Conservation (phyloP, 2,113 vertebrate species). For the Cisticola juncidis region DNA sequence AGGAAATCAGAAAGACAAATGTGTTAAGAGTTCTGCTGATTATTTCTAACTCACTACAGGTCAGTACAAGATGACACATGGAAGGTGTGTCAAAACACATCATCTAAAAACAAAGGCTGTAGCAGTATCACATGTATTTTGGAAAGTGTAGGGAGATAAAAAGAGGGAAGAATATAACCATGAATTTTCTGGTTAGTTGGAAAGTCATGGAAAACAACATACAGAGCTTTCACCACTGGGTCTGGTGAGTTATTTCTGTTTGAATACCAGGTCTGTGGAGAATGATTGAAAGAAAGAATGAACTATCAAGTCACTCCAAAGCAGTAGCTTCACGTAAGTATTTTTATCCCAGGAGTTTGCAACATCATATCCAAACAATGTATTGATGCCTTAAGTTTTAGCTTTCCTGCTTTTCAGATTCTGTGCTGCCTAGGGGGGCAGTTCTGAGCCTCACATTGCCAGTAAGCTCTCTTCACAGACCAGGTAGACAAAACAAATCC, state of each 20-base stretch:
- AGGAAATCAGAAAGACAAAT: background rate
- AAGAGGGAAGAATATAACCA: background rate
- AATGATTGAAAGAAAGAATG: background rate
- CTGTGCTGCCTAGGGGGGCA: background rate
- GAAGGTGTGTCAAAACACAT: background rate
- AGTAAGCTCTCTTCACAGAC: background rate
- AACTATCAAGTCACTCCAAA: background rate
- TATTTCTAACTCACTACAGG: background rate
- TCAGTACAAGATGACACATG: rapidly evolving
- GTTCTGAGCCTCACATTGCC: background rate
- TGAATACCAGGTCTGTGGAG: background rate
- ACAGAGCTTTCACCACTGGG: background rate
- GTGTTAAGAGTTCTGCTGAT: background rate
- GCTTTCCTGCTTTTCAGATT: background rate
- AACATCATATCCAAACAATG: background rate
- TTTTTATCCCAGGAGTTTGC: background rate
- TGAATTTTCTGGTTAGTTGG: background rate
- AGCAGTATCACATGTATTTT: background rate
- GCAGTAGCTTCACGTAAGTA: background rate
- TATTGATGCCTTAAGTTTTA: background rate
- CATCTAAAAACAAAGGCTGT: background rate
- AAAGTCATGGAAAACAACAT: background rate
- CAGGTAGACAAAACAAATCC: background rate
- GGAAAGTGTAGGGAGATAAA: background rate
- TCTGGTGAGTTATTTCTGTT: background rate